phyloP scores from a whole-genome alignment of 2,113 vertebrate species.

The Urocolius indicus region DNA sequence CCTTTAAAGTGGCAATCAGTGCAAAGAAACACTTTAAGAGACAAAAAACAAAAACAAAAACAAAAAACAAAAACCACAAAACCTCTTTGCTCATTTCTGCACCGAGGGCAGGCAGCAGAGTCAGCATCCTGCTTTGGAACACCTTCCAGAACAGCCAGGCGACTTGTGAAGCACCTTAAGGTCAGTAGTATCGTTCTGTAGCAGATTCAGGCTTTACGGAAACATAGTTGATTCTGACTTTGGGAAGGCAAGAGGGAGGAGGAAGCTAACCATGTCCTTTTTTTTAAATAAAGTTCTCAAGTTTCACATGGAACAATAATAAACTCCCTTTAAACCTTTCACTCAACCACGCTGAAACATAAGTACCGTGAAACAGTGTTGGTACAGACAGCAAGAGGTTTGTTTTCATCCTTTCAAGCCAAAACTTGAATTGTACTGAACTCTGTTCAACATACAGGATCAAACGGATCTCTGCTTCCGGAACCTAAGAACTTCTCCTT shows the following conservation, averaged over 20 bases:
- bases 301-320: neutral
- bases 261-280: neutral
- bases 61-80: neutral
- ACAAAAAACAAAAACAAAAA: neutral
- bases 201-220: neutral
- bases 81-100: neutral
- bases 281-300: neutral
- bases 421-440: neutral
- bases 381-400: neutral
- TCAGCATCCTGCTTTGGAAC: conserved; percentile 19
- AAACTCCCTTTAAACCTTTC: neutral
- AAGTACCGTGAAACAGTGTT: neutral
- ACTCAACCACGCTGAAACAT: neutral
- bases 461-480: neutral
- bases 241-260: neutral
- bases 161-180: neutral
- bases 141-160: neutral
- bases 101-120: conserved; percentile 44
- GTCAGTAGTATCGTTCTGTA: neutral
- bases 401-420: neutral
- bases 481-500: neutral
- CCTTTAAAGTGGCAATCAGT: conserved; percentile 79
- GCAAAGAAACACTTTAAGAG: conserved; percentile 75
- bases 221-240: neutral
- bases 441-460: neutral